Evolutionary conservation across 2,888 invertebrate species (phyloP), one percentile per base, ranked within the genome.

Genomic region (Neria commutata): DNA sequence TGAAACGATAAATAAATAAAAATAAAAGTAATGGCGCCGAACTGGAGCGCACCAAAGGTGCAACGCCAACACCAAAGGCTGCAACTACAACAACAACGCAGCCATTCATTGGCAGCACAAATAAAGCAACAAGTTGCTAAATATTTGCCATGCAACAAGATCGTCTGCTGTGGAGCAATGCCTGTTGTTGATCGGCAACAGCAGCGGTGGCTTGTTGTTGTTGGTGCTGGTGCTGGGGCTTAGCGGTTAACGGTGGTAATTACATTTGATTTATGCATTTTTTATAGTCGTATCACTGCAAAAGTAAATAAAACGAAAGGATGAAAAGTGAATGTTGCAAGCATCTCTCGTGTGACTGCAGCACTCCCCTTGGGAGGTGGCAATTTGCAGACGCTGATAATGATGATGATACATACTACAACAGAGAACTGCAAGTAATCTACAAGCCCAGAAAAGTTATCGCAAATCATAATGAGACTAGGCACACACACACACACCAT

Each of bases 211-310:
- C n/a, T 6, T 46, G 50, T 29, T 37, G 34, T 17, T 26, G 24
- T 29, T 11, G 26, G 47, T 24, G 46, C 55, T 53, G 21, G 55
- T 58, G 56, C 46, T 46, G 53, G 40, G 6, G 29, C 29, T 29
- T n/a, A n/a, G 29, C 29, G 6, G 6, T 8, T 37, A n/a, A 45
- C 34, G 50, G 60, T 50, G 63, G 56, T 61, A 63, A 61, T 61
- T 58, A 54, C 58, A 54, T 61, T 58, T 61, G 63, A 63, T 63
- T 63, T 63, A 63, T 63, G 56, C 51, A 14, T 51, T 62, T 47
- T 40, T 26, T 56, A 46, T 26, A n/a, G n/a, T n/a, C n/a, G n/a
- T n/a, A n/a, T n/a, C n/a, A n/a, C n/a, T n/a, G n/a, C n/a, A n/a
- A n/a, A n/a, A n/a, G n/a, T n/a, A n/a, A n/a, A n/a, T n/a, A n/a